Conservation (phyloP, 2,113 vertebrate genomes). For the Aptenodytes forsteri region DNA sequence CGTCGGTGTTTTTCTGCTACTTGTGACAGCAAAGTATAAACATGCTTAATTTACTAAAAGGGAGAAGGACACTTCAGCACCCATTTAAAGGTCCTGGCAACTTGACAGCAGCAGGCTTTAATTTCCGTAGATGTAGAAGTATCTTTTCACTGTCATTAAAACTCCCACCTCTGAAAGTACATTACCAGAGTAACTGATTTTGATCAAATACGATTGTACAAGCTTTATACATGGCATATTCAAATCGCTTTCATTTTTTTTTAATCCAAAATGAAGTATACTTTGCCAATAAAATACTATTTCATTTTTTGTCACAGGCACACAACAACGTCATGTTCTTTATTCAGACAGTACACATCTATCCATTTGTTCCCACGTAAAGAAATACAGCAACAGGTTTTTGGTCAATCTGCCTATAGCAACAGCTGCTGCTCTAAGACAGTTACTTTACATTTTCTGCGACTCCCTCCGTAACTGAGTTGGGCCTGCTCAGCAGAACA, state of each 20-base stretch:
- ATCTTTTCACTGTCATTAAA: not conserved
- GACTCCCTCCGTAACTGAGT: not conserved
- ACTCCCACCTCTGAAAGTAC: not conserved
- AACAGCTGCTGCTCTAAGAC: not conserved
- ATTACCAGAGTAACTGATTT: not conserved
- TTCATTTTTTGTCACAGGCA: not conserved
- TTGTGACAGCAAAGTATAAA: not conserved
- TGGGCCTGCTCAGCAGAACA: not conserved
- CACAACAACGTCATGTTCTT: not conserved
- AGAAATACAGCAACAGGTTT: not conserved
- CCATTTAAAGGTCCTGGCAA: not conserved
- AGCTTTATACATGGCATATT: not conserved
- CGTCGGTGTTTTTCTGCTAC: not conserved
- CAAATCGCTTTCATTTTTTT: accelerated
- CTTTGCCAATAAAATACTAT: not conserved
- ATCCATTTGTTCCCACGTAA: not conserved
- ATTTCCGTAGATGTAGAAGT: not conserved
- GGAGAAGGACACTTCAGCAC: not conserved
- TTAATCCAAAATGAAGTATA: not conserved
- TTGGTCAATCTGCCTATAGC: not conserved
- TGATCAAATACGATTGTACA: not conserved
- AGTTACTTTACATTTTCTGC: not conserved
- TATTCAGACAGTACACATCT: not conserved
- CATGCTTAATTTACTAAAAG: not conserved
- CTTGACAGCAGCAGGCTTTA: not conserved